Evolutionary conservation across 23 tunicate genomes (phyloP).

Genomic region (Styela plicata): DNA sequence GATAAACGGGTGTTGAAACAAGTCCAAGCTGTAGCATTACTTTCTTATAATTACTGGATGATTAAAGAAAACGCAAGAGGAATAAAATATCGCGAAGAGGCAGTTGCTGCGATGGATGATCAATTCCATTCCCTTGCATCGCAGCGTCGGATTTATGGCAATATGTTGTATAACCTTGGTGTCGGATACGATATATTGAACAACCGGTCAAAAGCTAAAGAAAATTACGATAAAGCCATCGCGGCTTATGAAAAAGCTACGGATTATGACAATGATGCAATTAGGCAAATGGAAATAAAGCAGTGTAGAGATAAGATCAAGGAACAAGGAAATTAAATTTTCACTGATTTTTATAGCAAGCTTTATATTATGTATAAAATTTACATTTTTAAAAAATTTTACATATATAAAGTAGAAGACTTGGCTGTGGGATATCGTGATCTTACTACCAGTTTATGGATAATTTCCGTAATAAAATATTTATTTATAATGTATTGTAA

Average conservation of each 20-base stretch:
- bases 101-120: background rate
- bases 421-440: too few species aligned
- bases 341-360: too few species aligned
- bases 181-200: slow-evolving; percentile 1
- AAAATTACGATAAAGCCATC: background rate
- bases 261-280: background rate
- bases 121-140: background rate
- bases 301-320: background rate
- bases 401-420: too few species aligned
- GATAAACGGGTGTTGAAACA: background rate
- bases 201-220: background rate
- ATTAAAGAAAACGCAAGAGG: background rate
- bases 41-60: background rate
- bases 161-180: background rate
- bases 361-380: too few species aligned
- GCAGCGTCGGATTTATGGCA: slow-evolving; percentile 3
- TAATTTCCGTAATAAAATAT: too few species aligned
- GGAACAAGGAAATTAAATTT: background rate
- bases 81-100: background rate
- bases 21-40: background rate
- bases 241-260: background rate
- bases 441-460: too few species aligned
- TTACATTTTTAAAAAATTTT: too few species aligned
- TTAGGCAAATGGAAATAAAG: background rate
- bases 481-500: too few species aligned